Base-by-base conservation (phyloP, 2,888 invertebrate genomes). In the Zaprionus lineosus region DNA sequence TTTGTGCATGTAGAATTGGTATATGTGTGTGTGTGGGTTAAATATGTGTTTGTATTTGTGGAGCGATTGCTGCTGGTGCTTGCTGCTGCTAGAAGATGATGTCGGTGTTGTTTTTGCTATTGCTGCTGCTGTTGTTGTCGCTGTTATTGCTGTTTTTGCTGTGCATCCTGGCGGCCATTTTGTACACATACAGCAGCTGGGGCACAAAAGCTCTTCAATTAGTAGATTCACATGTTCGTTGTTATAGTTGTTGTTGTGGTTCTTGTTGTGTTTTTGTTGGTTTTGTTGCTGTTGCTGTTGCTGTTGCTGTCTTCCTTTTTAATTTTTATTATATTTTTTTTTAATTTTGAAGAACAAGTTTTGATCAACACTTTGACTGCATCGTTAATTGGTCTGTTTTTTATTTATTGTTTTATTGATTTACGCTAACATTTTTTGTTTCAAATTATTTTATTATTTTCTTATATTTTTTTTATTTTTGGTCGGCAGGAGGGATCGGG, bases 131-230 rank as follows among this genome's bases (percentile, higher is more conserved):
- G 51, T 33, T 34, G 59, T 34, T 34, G 34, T 24, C 21, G 51
- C 12, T 43, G 47, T 11, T 47, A 40, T n/a, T 56, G 56, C n/a
- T 56, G 70, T 58, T 66, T 59, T 40, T 63, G 66, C 53, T 66
- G 57, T 67, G 64, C 76, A 76, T 78, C 77, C 77, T 78, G 83
- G 76, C 83, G 83, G 79, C 77, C 77, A 78, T 82, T 67, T 82
- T 78, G 71, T 70, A 61, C 56, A 44, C 47, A 53, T 57, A 37
- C 40, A 71, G 71, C 65, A 61, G 70, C 65, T 71, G 71, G 31
- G 61, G 58, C 63, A 47, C 52, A 55, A 55, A 52, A 51, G 33
- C 56, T 68, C 65, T 46, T 31, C 41, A 29, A 43, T 55, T 61
- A 41, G 43, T 34, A 9, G 39, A 52, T 52, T 78, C 67, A 73